These are phyloP conservation scores for Scaptomyza cyrtandrae DNA, from an alignment of 2,888 invertebrate species.

Conservation along the genomic window DNA sequence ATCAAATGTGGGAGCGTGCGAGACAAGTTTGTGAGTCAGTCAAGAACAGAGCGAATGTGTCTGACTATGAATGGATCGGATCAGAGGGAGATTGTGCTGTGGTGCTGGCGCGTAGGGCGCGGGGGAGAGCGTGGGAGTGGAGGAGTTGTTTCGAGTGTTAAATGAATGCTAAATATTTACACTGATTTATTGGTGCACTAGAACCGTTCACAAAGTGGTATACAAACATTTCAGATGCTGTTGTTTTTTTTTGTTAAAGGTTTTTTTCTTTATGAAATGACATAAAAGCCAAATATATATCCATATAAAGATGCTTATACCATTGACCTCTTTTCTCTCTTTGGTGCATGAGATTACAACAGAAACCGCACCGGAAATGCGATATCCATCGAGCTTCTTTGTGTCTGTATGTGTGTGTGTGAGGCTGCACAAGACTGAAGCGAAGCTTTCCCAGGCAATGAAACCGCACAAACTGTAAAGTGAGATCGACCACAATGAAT, in stretches of 20 bases:
- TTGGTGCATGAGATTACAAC: slow-evolving; percentile 54
- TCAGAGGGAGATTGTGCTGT: not conserved
- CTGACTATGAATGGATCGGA: slow-evolving; percentile 15
- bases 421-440: slow-evolving; percentile 16
- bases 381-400: slow-evolving; percentile 52
- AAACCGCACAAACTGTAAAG: slow-evolving; percentile 63
- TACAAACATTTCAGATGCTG: slow-evolving; percentile 64
- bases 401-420: slow-evolving; percentile 12
- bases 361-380: slow-evolving; percentile 73
- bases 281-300: slow-evolving; percentile 35
- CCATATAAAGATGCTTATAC: slow-evolving; percentile 37
- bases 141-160: slow-evolving; percentile 53
- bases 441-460: slow-evolving; percentile 55
- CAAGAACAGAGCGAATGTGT: slow-evolving; percentile 34
- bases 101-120: not conserved
- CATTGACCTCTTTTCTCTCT: slow-evolving; percentile 37
- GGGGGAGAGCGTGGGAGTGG: not conserved
- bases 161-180: slow-evolving; percentile 75
- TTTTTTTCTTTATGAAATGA: slow-evolving; percentile 17
- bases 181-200: slow-evolving; percentile 74
- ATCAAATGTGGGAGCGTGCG: slow-evolving; percentile 77
- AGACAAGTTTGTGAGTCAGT: slow-evolving; percentile 75
- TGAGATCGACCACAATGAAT: slow-evolving; percentile 48
- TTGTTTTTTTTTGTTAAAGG: slow-evolving; percentile 34
- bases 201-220: slow-evolving; percentile 63